These are phyloP conservation scores for Branchinecta sandiegonensis DNA, from an alignment of 2,888 invertebrate species.

Conservation along the genomic window DNA sequence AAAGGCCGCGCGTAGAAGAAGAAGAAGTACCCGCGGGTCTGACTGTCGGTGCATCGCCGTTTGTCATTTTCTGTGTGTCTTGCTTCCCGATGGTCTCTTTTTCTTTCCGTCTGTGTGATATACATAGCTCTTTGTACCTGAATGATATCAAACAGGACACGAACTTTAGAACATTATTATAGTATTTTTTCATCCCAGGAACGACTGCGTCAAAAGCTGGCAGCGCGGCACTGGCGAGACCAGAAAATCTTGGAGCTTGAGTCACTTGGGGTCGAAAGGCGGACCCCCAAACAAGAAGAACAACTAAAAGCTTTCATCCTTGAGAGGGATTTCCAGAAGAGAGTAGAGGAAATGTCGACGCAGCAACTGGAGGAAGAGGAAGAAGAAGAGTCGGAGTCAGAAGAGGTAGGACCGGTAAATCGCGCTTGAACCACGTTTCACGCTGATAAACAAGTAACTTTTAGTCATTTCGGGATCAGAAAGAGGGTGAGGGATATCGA, in stretches of 20 bases:
- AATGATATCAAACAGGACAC: constrained; percentile 12
- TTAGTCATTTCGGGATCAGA: no score
- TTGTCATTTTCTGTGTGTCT: no score
- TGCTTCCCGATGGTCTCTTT: no score
- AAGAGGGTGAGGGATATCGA: no score
- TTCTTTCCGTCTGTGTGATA: neutral
- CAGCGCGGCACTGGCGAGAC: constrained; percentile 64
- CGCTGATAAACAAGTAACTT: no score
- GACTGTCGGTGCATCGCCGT: no score
- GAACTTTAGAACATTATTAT: neutral
- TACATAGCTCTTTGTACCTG: constrained; percentile 15
- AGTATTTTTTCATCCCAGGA: constrained; percentile 36
- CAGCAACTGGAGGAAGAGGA: constrained; percentile 54
- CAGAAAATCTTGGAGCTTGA: constrained; percentile 70
- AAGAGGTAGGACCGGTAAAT: no score
- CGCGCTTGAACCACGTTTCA: no score
- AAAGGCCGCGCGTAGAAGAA: no score
- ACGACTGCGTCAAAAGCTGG: constrained; percentile 53
- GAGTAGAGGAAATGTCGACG: constrained; percentile 61
- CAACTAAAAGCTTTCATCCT: constrained; percentile 71
- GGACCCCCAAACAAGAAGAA: constrained; percentile 68
- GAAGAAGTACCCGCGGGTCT: no score
- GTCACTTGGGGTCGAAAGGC: constrained; percentile 42
- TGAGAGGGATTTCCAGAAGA: constrained; percentile 84
- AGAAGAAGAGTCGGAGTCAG: constrained; percentile 37